Evolutionary conservation across 2,113 vertebrate species (phyloP), one percentile per base, ranked within the genome.

Genomic region (Rhagologus leucostigma): DNA sequence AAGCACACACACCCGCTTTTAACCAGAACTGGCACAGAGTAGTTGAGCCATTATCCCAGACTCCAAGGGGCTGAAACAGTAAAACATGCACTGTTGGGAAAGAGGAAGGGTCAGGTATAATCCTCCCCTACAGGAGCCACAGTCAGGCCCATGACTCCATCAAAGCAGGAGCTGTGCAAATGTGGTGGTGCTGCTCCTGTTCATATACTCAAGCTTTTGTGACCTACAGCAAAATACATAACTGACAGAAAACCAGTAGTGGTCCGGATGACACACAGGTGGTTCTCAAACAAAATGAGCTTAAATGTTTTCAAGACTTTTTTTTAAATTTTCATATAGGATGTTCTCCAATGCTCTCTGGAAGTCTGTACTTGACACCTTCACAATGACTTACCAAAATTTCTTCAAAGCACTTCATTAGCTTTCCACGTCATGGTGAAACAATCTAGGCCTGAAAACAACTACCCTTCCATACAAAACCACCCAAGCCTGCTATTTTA

Each of bases 41-140:
- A 71, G 30, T 26, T 35, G 44, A 35, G 39, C n/a, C 21, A 3
- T 41, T 24, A 67, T 19, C 19, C 29, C 60, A 35, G 22, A 21
- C 17, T 53, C 32, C 39, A 75, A 47, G 15, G 26, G 15, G 49
- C 3, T 55, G 22, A 52, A 68, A 41, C 9, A 41, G 12, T 35
- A 37, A 56, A 30, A 13, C 3, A 2, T 3, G 8, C 57, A 33
- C 11, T 3, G 13, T 8, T 0, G 6, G 30, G 16, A 59, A 44
- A 69, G 9, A 5, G 2, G 1, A 12, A 32, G 50, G 11, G 24
- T n/a, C 57, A 78, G 10, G 29, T 39, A n/a, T 5, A 59, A 59
- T 12, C 33, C 8, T 35, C 14, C 29, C 27, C 52, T 21, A 7
- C 2, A 2, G 10, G 12, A 56, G 23, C 8, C 9, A 3, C 29